Percentiles rank a stretch among this genome's conserved stretches.
Evolutionary conservation across 2,113 vertebrate genomes (phyloP).

Genomic region (Mesembrinibis cayennensis): DNA sequence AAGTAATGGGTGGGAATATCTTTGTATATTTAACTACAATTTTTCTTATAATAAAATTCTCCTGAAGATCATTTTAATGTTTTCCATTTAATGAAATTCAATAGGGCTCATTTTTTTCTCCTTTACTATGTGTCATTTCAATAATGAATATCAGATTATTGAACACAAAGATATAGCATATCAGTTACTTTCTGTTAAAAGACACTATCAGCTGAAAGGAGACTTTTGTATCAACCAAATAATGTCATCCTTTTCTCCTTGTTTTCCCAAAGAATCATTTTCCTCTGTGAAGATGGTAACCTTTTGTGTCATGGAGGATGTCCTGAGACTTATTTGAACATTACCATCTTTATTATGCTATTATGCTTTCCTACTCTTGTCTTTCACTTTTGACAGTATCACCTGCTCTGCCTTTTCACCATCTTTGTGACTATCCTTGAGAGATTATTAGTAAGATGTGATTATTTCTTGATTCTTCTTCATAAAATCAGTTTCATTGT

Average conservation of each 20-base stretch:
- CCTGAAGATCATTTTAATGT: background rate
- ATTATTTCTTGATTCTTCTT: background rate
- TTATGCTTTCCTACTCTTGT: background rate
- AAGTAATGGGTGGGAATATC: background rate
- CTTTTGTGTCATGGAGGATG: background rate
- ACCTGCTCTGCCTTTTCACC: background rate
- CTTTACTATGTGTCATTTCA: slow-evolving; percentile 7
- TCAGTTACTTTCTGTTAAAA: background rate
- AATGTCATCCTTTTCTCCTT: background rate
- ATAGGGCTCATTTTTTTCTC: background rate
- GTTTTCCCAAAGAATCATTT: background rate
- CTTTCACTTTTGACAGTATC: background rate
- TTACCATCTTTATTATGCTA: background rate
- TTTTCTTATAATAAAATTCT: slow-evolving; percentile 18
- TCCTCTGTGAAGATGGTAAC: background rate
- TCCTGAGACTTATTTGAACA: background rate
- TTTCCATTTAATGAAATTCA: slow-evolving; percentile 3
- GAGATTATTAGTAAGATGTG: background rate
- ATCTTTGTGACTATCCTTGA: background rate
- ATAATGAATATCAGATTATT: slow-evolving; percentile 3
- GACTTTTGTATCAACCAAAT: background rate
- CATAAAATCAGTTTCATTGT: background rate
- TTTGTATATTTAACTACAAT: background rate
- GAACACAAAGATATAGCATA: background rate
- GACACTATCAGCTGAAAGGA: background rate